phyloP scores from a whole-genome alignment of 2,113 vertebrate genomes.

The Eptesicus fuscus region DNA sequence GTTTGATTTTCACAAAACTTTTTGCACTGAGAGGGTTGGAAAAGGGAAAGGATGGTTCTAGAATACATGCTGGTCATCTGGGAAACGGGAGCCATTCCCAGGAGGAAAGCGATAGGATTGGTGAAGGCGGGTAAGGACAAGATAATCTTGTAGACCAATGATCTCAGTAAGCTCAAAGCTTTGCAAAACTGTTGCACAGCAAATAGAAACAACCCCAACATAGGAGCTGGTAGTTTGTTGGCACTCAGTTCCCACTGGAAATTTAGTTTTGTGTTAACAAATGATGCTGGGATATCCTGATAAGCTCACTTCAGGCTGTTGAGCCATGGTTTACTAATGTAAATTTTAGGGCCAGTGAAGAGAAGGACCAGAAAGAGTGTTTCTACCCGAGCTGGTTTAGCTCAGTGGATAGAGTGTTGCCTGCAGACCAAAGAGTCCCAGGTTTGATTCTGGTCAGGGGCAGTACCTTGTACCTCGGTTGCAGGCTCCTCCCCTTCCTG shows the following conservation, averaged over 20 bases:
- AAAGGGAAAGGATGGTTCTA: background rate
- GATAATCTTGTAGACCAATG: background rate
- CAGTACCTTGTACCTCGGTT: too few relatives aligned
- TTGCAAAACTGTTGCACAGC: background rate
- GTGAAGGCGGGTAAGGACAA: background rate
- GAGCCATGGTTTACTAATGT: background rate
- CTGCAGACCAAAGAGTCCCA: too few relatives aligned
- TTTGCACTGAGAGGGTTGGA: background rate
- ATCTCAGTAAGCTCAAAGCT: background rate
- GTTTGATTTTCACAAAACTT: slow-evolving; percentile 18
- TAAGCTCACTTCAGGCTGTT: background rate
- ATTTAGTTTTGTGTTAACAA: background rate
- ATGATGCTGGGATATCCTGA: background rate
- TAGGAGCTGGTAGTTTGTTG: background rate
- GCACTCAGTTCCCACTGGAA: background rate
- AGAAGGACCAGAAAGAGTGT: background rate
- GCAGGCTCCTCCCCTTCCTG: too few relatives aligned
- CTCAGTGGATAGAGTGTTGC: too few relatives aligned
- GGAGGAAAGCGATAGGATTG: background rate
- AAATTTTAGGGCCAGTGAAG: background rate
- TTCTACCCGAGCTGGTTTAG: too few relatives aligned
- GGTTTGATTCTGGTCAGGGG: too few relatives aligned
- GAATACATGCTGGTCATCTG: background rate
- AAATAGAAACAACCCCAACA: background rate
- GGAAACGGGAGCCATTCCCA: background rate